These are phyloP conservation scores for Gymnarchus niloticus DNA, from an alignment of 2,113 vertebrate genomes.

Conservation along the genomic window DNA sequence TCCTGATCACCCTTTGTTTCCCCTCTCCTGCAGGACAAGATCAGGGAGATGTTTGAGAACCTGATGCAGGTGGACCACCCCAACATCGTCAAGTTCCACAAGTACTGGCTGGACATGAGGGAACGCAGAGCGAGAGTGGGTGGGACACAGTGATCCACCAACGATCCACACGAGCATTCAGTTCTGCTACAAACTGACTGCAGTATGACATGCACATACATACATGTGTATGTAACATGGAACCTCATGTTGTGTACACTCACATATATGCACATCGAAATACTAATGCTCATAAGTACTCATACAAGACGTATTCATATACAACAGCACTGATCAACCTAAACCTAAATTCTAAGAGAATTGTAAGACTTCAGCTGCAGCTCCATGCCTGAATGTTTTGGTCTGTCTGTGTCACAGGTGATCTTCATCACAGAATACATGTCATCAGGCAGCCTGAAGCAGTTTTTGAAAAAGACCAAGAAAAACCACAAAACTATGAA, in stretches of 20 bases:
- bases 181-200: slow-evolving; percentile 38
- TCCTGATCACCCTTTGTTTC: not conserved
- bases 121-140: slow-evolving; percentile 58
- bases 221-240: not conserved
- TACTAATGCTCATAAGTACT: no score
- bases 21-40: slow-evolving; percentile 59
- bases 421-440: slow-evolving; percentile 96
- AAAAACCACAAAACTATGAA: slow-evolving; percentile 98
- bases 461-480: slow-evolving; percentile 95
- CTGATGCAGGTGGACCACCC: slow-evolving; percentile 68
- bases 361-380: not conserved
- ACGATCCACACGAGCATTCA: not conserved
- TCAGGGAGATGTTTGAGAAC: slow-evolving; percentile 69
- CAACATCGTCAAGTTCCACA: slow-evolving; percentile 72
- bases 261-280: not conserved
- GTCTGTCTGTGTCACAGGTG: slow-evolving; percentile 61
- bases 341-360: not conserved
- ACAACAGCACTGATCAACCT: not conserved
- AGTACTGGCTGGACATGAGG: slow-evolving; percentile 67
- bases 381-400: not conserved
- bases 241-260: not conserved
- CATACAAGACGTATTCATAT: slow-evolving; percentile 1
- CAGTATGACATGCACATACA: not conserved
- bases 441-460: slow-evolving; percentile 91
- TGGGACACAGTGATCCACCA: not conserved